Base-by-base conservation (phyloP, 2,888 invertebrate genomes). In the Cryptosula pallasiana region DNA sequence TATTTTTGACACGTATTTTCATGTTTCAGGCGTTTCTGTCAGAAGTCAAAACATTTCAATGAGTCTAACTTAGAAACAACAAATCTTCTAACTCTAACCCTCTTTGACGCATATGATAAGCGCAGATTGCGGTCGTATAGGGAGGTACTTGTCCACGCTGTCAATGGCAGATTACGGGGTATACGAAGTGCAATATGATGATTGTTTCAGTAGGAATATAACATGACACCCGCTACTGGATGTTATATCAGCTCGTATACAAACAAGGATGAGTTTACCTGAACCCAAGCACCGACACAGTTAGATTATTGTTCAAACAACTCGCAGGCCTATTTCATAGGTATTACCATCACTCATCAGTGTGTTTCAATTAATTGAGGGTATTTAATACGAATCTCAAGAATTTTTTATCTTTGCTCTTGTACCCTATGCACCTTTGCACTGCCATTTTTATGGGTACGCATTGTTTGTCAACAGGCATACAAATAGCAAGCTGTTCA, bases 291-390 rank as follows among this genome's bases (percentile, higher is more conserved):
- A 9, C 63, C 63, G 20, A 25, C n/a, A 13, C 27, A 3, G 63
- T 63, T 63, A 63, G 63, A 63, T 63, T 63, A 63, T 32, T 63
- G 63, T 63, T 27, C 32, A 63, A 63, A 63, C 32, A 63, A 9
- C 13, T 27, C 5, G 32, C 23, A 5, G 13, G 9, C 9, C 34
- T 27, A 13, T 32, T 29, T 25, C 5, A 2, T 23, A 5, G 5
- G 13, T 63, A 63, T 63, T 63, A 32, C 63, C 63, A 63, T 32
- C 13, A 32, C 32, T 32, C 27, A 27, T 45, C 20, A 5, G 45
- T 20, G 45, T 45, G 20, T 45, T 45, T 45, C 9, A 45, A 45
- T 20, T 5, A 5, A 45, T 45, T 20, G 45, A 20, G 5, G 45
- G 5, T 20, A 45, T 5, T 20, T 20, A 45, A 45, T 45, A 45